These are phyloP conservation scores for Pseudocheirus occidentalis DNA, from an alignment of 2,797 vertebrate species.

Conservation along the genomic window DNA sequence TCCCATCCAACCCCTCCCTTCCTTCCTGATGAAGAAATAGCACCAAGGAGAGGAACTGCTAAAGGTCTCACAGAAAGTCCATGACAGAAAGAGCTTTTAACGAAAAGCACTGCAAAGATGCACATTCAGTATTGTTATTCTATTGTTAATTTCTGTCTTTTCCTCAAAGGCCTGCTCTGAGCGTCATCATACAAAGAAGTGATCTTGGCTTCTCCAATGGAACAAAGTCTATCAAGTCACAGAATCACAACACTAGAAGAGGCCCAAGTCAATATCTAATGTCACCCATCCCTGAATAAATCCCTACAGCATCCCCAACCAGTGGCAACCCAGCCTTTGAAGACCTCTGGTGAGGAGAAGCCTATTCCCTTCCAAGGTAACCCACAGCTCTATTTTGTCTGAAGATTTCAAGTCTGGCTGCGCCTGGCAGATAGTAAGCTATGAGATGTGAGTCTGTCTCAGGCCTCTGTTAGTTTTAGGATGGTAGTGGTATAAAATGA, in stretches of 20 bases:
- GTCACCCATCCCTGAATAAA: background rate
- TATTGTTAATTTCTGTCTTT: background rate
- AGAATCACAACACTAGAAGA: background rate
- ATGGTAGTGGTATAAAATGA: background rate
- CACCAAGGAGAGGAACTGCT: background rate
- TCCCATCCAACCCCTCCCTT: background rate
- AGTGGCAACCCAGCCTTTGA: background rate
- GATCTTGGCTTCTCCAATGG: background rate
- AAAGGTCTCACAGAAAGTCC: background rate
- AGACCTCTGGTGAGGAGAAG: background rate
- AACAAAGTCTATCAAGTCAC: background rate
- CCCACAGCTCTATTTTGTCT: background rate
- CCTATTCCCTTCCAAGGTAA: background rate
- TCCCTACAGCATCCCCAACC: background rate
- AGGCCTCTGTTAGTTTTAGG: background rate
- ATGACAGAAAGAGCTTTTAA: background rate
- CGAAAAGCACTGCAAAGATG: background rate
- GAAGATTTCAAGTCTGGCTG: background rate
- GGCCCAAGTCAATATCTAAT: background rate
- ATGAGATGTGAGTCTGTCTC: background rate
- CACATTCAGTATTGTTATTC: background rate
- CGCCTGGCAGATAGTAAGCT: background rate
- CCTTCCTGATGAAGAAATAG: background rate
- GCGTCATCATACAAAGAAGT: background rate
- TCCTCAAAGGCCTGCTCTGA: background rate